Percentiles rank a stretch among this genome's conserved stretches.
Conservation (phyloP, 1,140 invertebrate species). For the Pristionchus pacificus region DNA sequence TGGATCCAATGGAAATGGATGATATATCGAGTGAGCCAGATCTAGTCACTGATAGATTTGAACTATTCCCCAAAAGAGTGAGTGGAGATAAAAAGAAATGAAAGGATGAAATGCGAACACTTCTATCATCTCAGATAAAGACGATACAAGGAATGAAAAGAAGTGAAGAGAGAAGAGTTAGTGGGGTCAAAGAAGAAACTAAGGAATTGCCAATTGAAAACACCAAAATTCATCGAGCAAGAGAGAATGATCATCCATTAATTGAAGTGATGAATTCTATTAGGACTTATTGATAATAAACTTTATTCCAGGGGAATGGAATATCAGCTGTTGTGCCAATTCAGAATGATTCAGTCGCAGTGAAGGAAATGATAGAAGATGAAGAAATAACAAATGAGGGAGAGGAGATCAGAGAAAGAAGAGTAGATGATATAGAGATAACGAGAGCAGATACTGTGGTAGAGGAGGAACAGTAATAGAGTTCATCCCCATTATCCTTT, state of each 20-base stretch:
- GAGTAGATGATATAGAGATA: background rate
- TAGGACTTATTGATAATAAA: background rate
- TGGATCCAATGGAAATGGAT: slow-evolving; percentile 26
- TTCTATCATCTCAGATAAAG: background rate
- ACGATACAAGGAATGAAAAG: background rate
- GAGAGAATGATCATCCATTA: background rate
- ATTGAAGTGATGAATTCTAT: slow-evolving; percentile 2
- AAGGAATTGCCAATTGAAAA: slow-evolving; percentile 12
- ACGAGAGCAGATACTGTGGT: background rate
- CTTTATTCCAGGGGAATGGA: background rate
- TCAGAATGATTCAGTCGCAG: background rate
- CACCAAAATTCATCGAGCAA: background rate
- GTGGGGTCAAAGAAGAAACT: slow-evolving; percentile 11
- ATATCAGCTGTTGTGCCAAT: background rate
- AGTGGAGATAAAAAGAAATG: slow-evolving; percentile 17
- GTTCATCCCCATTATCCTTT: too few species aligned
- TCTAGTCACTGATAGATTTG: slow-evolving; percentile 30
- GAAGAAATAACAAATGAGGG: background rate
- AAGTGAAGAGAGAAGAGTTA: slow-evolving; percentile 12
- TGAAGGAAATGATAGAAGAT: background rate
- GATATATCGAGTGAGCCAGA: slow-evolving; percentile 36
- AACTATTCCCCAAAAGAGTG: slow-evolving; percentile 22
- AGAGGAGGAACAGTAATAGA: background rate
- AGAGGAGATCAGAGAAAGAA: background rate
- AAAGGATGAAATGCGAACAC: slow-evolving; percentile 21